Percentiles rank a stretch among this genome's conserved stretches.
phyloP scores from a whole-genome alignment of 2,888 invertebrate species.

The Catonia carolina region DNA sequence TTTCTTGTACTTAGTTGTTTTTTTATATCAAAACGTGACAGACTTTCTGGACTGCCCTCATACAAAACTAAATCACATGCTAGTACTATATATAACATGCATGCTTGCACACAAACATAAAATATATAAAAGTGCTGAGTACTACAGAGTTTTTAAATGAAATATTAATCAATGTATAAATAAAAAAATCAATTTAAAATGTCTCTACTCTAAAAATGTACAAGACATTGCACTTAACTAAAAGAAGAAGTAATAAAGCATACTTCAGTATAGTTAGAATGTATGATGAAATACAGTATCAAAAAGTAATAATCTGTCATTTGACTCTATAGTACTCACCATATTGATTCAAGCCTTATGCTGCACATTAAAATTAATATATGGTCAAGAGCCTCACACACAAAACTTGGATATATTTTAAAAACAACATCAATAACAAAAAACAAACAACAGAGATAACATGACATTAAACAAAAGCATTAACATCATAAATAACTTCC shows the following conservation, averaged over 20 bases:
- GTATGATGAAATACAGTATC: background rate
- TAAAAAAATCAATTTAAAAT: too few relatives aligned
- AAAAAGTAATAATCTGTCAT: background rate
- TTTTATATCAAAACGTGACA: too few relatives aligned
- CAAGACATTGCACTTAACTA: background rate
- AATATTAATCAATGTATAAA: background rate
- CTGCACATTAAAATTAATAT: conserved; percentile 36
- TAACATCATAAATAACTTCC: too few relatives aligned
- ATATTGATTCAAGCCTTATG: conserved; percentile 44
- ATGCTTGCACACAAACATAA: too few relatives aligned
- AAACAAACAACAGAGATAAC: background rate
- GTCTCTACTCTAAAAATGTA: background rate
- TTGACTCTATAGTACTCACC: conserved; percentile 42
- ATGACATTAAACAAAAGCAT: too few relatives aligned
- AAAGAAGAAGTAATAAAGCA: background rate
- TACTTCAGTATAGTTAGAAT: background rate
- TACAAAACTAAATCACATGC: too few relatives aligned
- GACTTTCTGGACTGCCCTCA: too few relatives aligned
- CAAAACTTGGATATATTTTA: background rate
- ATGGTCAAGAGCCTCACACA: conserved; percentile 4
- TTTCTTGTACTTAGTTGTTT: too few relatives aligned
- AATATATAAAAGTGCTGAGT: too few relatives aligned
- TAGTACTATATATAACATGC: too few relatives aligned
- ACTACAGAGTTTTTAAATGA: too few relatives aligned
- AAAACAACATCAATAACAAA: background rate